Base-by-base conservation (phyloP, 2,113 vertebrate species). In the Saguinus midas region DNA sequence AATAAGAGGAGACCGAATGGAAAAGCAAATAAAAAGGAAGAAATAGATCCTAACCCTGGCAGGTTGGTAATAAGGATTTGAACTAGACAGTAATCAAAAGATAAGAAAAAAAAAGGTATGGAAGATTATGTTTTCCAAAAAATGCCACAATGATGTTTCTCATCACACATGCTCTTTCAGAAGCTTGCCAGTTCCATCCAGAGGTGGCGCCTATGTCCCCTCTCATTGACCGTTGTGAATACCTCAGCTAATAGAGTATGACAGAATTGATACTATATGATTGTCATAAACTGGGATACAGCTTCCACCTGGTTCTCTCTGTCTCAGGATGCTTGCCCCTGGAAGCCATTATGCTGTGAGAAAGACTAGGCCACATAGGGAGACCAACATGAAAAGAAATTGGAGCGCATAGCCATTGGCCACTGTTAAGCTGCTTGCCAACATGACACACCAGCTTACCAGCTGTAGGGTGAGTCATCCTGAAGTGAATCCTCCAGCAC, bases 31-130 rank as follows among this genome's bases (percentile, higher is more conserved):
- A 57, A 32, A 91, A 66, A 90, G 6, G 7, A 82, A 6, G 55
- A 80, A 78, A 58, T 6, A 58, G 25, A 5, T 66, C 43, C 21
- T 70, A 32, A 11, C n/a, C 76, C 16, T 64, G 7, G 32, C 27
- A 85, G 52, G 32, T 91, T 89, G 75, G 21, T 61, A 61, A 70
- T 58, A 79, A 96, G 68, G 1, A 9, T 58, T 64, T 88, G 35
- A 90, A 66, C 48, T 18, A 93, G 37, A n/a, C 76, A 23, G 8
- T 10, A 83, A 95, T 75, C 3, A 70, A 95, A 95, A 68, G 18
- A 61, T 6, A 12, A 80, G 9, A 8, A 2, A 82, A 43, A 83
- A 79, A 75, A 73, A 57, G 6, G 8, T 58, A 29, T 43, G 43
- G 6, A 4, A 27, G 21, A 73, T 37, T 57, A 8, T 17, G 14